Evolutionary conservation across 37 sponge, comb jelly and placozoan genomes (phyloP), one percentile per base, ranked within the genome.

Genomic region (Dysidea cf. avara): DNA sequence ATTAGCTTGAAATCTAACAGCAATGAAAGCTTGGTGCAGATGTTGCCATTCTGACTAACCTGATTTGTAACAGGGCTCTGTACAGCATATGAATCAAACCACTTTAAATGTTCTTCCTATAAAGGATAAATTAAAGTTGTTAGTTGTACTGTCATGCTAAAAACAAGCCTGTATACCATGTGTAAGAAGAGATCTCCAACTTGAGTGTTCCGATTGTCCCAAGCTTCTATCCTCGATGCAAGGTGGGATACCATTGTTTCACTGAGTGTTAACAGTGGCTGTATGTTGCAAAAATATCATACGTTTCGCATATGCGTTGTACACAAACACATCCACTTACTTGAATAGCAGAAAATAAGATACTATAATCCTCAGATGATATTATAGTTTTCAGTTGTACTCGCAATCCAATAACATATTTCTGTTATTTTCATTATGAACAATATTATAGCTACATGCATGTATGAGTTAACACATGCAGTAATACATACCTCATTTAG

Each of bases 101-200:
- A 72, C 50, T 87, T 88, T 64, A 88, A 57, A 48, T 82, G 83
- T 34, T 77, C 66, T 30, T 79, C 90, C 90, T 88, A 49, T 50
- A 32, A 50, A 21, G 57, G 2, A 63, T 26, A 43, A 25, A 73
- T 28, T 38, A 20, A n/a, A n/a, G n/a, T n/a, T n/a, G n/a, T n/a
- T n/a, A n/a, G n/a, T n/a, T n/a, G n/a, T n/a, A n/a, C n/a, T n/a
- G n/a, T n/a, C n/a, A n/a, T n/a, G n/a, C 46, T 43, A 43, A 43
- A 43, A 43, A 43, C 9, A 43, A 43, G 46, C 46, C 46, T 43
- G 46, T 39, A 26, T 24, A 87, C 93, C 88, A 82, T 71, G 35
- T 83, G 72, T 38, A 87, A 46, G 61, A 92, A 92, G 59, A 87
- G 64, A 53, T 92, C 93, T 56, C 88, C 93, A 1, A 92, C 59